Evolutionary conservation across 2,113 vertebrate species (phyloP).

Genomic region (Pluvianellus socialis): DNA sequence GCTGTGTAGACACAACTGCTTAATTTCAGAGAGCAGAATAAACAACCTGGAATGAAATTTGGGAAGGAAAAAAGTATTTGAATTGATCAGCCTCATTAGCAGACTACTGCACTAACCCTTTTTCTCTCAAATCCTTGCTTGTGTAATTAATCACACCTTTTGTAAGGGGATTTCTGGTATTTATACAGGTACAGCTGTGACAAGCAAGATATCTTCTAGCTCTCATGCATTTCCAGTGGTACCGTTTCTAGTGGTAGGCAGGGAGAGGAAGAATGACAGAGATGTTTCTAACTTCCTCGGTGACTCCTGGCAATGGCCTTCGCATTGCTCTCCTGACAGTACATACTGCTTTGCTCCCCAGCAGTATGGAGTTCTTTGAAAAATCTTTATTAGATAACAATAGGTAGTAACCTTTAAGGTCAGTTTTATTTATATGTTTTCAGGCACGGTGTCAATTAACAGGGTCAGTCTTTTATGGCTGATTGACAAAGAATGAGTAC

Average conservation of each 20-base stretch:
- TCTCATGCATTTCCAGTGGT: background rate
- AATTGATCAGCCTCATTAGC: slow-evolving; percentile 64
- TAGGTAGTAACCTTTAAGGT: background rate
- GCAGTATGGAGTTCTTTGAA: background rate
- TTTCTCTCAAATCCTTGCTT: background rate
- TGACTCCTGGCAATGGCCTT: background rate
- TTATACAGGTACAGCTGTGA: background rate
- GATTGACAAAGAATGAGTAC: background rate
- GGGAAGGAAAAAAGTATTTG: slow-evolving; percentile 16
- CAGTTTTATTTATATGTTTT: background rate
- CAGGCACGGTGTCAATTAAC: background rate
- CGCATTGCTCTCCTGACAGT: background rate
- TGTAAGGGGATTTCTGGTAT: background rate
- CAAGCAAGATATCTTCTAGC: background rate
- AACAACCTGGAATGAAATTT: slow-evolving; percentile 54
- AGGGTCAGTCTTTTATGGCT: background rate
- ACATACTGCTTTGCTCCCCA: background rate
- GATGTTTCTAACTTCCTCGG: background rate
- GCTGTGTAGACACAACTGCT: slow-evolving; percentile 68
- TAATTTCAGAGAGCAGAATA: slow-evolving; percentile 68
- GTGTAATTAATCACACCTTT: slow-evolving; percentile 15
- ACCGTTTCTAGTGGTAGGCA: background rate
- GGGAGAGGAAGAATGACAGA: background rate
- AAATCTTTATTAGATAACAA: background rate
- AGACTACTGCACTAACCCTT: slow-evolving; percentile 1